These are phyloP conservation scores for Myiagra hebetior DNA, from an alignment of 2,113 vertebrate species.

Conservation along the genomic window DNA sequence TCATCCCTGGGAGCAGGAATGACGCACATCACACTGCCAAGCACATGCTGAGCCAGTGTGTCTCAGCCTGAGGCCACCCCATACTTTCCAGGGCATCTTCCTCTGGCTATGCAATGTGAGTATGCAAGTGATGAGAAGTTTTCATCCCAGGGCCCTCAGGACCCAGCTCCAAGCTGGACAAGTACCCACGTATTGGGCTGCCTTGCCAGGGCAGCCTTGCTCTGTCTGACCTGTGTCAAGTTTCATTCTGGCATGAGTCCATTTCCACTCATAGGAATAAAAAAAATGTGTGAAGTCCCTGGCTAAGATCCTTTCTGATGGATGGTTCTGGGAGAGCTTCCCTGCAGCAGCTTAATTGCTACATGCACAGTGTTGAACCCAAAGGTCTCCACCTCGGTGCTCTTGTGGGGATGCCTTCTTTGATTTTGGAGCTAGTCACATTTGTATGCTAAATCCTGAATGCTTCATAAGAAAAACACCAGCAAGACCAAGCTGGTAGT, in stretches of 20 bases:
- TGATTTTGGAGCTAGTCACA: neutral
- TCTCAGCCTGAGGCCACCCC: neutral
- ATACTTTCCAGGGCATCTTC: neutral
- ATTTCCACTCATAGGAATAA: neutral
- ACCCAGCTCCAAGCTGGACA: neutral
- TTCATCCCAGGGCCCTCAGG: neutral
- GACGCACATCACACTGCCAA: accelerated
- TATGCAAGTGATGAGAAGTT: neutral
- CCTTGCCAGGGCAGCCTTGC: neutral
- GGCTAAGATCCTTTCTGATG: neutral
- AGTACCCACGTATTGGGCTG: neutral
- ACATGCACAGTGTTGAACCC: accelerated
- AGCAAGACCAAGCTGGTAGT: neutral
- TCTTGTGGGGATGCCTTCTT: neutral
- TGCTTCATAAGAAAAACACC: neutral
- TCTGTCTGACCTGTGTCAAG: neutral
- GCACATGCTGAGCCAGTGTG: accelerated
- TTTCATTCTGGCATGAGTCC: neutral
- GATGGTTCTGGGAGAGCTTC: neutral
- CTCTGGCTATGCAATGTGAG: neutral
- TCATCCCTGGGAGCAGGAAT: neutral
- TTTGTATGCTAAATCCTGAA: neutral
- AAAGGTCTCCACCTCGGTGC: neutral
- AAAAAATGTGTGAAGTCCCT: neutral
- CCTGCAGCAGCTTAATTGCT: neutral